Percentiles rank a stretch among this genome's conserved stretches.
These are phyloP conservation scores for Hydroisotoma schaefferi DNA, from an alignment of 2,888 invertebrate species.

Conservation along the genomic window DNA sequence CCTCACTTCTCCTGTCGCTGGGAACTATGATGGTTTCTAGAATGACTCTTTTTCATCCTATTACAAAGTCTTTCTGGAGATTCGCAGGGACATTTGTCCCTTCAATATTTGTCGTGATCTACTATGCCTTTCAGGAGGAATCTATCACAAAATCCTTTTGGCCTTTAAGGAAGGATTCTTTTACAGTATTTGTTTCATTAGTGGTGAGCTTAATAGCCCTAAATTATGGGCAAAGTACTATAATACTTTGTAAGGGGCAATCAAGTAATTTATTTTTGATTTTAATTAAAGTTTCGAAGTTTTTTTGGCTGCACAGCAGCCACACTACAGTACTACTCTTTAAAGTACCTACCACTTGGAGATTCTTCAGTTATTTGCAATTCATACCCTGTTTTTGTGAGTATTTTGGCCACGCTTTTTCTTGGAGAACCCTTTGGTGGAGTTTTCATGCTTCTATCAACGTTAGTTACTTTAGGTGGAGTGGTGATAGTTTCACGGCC, in stretches of 20 bases:
- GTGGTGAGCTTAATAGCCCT: conserved; percentile 24
- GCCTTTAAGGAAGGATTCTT: conserved; percentile 35
- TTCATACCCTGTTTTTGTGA: conserved; percentile 43
- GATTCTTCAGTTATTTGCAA: conserved; percentile 46
- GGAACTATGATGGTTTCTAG: conserved; percentile 43
- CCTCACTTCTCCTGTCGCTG: conserved; percentile 37
- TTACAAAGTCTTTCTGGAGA: conserved; percentile 42
- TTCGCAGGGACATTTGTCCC: conserved; percentile 42
- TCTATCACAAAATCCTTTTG: conserved; percentile 37
- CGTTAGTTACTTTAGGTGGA: conserved; percentile 38
- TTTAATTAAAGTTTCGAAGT: conserved; percentile 38
- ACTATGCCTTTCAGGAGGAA: conserved; percentile 35
- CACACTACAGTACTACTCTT: conserved; percentile 43
- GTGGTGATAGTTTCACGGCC: conserved; percentile 38
- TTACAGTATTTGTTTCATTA: conserved; percentile 36
- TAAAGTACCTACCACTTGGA: conserved; percentile 42
- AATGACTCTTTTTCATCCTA: conserved; percentile 44
- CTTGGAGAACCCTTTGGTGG: conserved; percentile 44
- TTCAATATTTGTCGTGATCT: conserved; percentile 36
- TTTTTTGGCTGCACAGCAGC: conserved; percentile 45
- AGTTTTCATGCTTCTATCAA: conserved; percentile 34
- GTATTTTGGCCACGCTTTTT: conserved; percentile 37
- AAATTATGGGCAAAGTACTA: too few species aligned
- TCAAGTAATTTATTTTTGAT: background rate
- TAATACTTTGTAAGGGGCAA: background rate